A percentile compares a stretch with the other conserved stretches of the same genome.
These are phyloP conservation scores for Asbolus verrucosus DNA, from an alignment of 1,140 invertebrate genomes.

Conservation along the genomic window DNA sequence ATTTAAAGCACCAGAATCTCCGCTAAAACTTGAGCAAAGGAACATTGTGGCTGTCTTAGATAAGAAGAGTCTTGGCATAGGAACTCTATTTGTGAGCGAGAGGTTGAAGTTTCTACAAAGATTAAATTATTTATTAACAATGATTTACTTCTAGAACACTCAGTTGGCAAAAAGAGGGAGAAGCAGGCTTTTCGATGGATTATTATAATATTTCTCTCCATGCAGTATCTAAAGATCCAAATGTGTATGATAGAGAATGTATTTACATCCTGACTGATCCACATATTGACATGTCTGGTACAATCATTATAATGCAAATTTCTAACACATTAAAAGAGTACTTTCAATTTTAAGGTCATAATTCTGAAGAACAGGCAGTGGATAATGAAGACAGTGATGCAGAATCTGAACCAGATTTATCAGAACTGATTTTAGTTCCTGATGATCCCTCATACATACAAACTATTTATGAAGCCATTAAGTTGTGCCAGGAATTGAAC, in stretches of 20 bases:
- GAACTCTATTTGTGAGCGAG: slow-evolving; percentile 62
- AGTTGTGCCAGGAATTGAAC: slow-evolving; percentile 71
- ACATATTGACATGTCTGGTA: slow-evolving; percentile 70
- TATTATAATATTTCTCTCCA: slow-evolving; percentile 82
- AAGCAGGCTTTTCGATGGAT: slow-evolving; percentile 77
- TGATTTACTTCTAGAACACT: slow-evolving; percentile 73
- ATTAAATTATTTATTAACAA: no score
- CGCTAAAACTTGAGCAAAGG: slow-evolving; percentile 57
- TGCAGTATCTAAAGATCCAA: slow-evolving; percentile 78
- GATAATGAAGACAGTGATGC: slow-evolving; percentile 67
- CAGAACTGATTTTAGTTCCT: slow-evolving; percentile 78
- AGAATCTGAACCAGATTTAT: slow-evolving; percentile 67
- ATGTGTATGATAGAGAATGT: slow-evolving; percentile 74
- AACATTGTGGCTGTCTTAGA: slow-evolving; percentile 59
- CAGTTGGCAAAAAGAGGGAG: slow-evolving; percentile 72
- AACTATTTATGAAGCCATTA: slow-evolving; percentile 77
- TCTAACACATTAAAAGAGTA: no score
- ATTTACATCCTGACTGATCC: slow-evolving; percentile 79
- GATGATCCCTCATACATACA: slow-evolving; percentile 70
- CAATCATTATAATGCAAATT: no score
- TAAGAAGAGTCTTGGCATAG: slow-evolving; percentile 60
- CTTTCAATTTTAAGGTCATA: neutral
- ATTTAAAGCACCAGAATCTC: slow-evolving; percentile 60
- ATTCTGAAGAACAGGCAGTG: neutral
- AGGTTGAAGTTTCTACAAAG: slow-evolving; percentile 60